Evolutionary conservation across 2,888 invertebrate species (phyloP).

Genomic region (Cephus rjabovi): DNA sequence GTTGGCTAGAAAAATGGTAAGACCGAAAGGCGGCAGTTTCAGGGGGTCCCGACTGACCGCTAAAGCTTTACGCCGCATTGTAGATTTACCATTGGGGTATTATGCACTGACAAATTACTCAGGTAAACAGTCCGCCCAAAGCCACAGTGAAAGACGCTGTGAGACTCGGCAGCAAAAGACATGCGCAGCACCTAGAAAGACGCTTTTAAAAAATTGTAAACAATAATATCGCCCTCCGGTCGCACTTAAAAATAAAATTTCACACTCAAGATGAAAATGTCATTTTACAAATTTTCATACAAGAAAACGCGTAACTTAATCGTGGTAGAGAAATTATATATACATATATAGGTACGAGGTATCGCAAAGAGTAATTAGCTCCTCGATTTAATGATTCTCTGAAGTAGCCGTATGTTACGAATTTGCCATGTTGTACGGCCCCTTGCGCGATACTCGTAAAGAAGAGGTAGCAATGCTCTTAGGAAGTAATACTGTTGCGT

Average conservation of each 20-base stretch:
- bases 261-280: no score
- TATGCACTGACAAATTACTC: conserved; percentile 59
- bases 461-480: conserved; percentile 43
- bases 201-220: neutral
- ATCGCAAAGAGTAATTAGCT: conserved; percentile 52
- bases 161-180: neutral
- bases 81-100: conserved; percentile 43
- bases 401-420: conserved; percentile 60
- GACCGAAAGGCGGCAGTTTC: conserved; percentile 26
- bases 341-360: neutral
- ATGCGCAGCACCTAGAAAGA: neutral
- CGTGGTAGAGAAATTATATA: no score
- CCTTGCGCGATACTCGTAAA: conserved; percentile 19
- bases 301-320: no score
- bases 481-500: conserved; percentile 60
- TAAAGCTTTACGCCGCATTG: conserved; percentile 26
- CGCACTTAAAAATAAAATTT: no score
- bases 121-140: conserved; percentile 60
- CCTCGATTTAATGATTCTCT: conserved; percentile 60
- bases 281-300: no score
- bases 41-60: conserved; percentile 12
- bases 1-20: conserved; percentile 7
- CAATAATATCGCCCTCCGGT: no score
- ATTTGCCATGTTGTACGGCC: conserved; percentile 33
- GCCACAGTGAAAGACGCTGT: conserved; percentile 9